These are phyloP conservation scores for Platyscapa corneri DNA, from an alignment of 1,140 invertebrate species.

Conservation along the genomic window DNA sequence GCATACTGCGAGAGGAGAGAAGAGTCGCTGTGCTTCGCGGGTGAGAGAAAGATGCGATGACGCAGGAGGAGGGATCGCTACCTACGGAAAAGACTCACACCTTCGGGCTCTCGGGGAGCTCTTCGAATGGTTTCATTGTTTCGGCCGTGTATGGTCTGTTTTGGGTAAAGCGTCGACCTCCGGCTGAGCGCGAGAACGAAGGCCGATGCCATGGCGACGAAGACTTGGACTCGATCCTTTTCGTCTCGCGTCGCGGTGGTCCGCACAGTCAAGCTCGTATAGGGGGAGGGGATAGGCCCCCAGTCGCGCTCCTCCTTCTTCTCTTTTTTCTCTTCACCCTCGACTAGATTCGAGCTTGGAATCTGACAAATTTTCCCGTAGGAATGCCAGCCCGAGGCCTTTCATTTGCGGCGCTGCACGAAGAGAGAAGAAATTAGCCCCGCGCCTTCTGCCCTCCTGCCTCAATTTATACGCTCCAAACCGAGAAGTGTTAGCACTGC, in stretches of 20 bases:
- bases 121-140: conserved; percentile 58
- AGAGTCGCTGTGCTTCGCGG: not conserved
- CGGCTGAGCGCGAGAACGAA: conserved; percentile 48
- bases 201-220: conserved; percentile 3
- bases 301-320: conserved; percentile 20
- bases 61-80: not conserved
- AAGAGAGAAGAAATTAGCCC: not conserved
- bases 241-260: conserved; percentile 47
- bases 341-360: no score
- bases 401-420: not conserved
- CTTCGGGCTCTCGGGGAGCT: not conserved
- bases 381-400: not conserved
- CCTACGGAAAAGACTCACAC: conserved; percentile 4
- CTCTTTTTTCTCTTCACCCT: not conserved
- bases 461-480: not conserved
- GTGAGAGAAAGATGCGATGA: not conserved
- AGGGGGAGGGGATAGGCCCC: conserved; percentile 11
- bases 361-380: conserved; percentile 32
- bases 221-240: conserved; percentile 22
- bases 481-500: no score
- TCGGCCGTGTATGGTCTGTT: conserved; percentile 56
- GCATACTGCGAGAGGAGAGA: not conserved
- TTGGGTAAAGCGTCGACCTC: conserved; percentile 54
- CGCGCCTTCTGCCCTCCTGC: not conserved
- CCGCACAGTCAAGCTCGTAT: not conserved